Percentiles rank a stretch among this genome's conserved stretches.
phyloP scores from a whole-genome alignment of 2,113 vertebrate species.

The Strix uralensis region DNA sequence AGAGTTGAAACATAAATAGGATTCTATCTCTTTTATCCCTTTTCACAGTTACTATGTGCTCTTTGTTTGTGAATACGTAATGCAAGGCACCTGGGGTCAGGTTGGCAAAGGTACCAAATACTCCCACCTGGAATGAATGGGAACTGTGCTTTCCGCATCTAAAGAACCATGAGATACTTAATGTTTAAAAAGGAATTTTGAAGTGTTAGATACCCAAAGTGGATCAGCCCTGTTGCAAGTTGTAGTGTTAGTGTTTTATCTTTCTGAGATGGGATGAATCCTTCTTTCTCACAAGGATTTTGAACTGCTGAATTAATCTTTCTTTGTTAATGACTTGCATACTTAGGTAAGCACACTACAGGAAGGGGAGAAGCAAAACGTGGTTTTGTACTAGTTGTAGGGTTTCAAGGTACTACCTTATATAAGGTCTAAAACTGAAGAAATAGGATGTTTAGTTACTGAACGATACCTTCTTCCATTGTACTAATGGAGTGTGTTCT shows the following conservation, averaged over 20 bases:
- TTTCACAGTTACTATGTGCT: neutral
- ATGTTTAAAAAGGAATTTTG: neutral
- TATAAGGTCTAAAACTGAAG: neutral
- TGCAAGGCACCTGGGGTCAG: slow-evolving; percentile 19
- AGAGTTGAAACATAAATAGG: neutral
- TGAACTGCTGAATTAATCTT: neutral
- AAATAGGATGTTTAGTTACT: neutral
- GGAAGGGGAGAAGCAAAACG: neutral
- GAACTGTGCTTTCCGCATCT: slow-evolving; percentile 1
- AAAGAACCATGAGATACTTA: neutral
- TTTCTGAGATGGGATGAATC: neutral
- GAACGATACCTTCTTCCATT: neutral
- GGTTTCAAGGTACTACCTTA: neutral
- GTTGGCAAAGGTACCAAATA: slow-evolving; percentile 29
- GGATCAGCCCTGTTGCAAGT: neutral
- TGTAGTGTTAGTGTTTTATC: neutral
- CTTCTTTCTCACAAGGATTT: neutral
- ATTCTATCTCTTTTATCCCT: neutral
- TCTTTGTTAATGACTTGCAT: neutral
- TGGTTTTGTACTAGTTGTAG: neutral
- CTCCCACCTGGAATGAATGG: slow-evolving; percentile 22
- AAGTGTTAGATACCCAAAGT: neutral
- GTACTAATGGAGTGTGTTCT: accelerated
- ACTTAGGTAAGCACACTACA: neutral
- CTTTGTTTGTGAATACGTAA: slow-evolving; percentile 51